These are phyloP conservation scores for Zootoca vivipara DNA, from an alignment of 2,113 vertebrate genomes.

Conservation along the genomic window DNA sequence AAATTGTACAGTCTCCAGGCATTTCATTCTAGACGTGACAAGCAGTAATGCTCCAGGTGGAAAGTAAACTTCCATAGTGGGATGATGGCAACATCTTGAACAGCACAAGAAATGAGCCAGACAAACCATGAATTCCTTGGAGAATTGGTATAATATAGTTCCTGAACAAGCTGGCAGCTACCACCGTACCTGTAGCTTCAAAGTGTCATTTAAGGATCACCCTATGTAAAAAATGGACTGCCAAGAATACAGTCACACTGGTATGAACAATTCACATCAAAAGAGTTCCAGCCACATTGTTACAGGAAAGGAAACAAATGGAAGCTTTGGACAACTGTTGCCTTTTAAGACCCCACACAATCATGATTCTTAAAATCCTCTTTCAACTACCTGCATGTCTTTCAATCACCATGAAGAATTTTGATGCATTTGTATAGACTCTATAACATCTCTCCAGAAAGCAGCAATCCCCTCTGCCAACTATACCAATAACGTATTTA, in stretches of 20 bases:
- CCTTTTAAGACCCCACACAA: neutral
- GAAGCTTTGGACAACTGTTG: neutral
- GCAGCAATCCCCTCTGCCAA: slow-evolving; percentile 1
- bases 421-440: neutral
- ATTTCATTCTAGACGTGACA: slow-evolving; percentile 18
- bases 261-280: slow-evolving; percentile 22
- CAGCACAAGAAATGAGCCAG: neutral
- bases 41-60: slow-evolving; percentile 9
- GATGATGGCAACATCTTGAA: neutral
- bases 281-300: neutral
- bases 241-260: neutral
- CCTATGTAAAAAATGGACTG: neutral
- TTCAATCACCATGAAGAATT: neutral
- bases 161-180: neutral
- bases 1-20: neutral
- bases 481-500: neutral
- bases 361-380: neutral
- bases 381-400: neutral
- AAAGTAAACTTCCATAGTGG: neutral
- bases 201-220: neutral
- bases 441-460: neutral
- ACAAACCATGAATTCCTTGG: neutral
- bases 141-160: neutral
- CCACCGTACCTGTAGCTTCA: slow-evolving; percentile 10
- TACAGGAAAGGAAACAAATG: slow-evolving; percentile 20